Evolutionary conservation across 2,888 invertebrate species (phyloP).

Genomic region (Drosophila basisetae): DNA sequence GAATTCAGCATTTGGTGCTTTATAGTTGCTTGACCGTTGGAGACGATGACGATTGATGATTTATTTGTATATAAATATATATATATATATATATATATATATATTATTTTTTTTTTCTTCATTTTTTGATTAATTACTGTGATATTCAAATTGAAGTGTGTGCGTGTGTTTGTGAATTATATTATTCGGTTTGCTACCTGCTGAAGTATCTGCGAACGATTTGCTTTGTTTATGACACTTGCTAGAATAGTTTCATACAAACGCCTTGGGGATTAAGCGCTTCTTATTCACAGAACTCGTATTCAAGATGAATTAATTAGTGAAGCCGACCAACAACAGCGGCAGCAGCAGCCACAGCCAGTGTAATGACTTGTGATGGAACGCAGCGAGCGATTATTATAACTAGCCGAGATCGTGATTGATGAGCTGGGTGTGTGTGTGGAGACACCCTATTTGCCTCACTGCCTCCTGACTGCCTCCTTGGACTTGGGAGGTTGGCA

Average conservation of each 20-base stretch:
- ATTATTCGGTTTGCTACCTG: slow-evolving; percentile 51
- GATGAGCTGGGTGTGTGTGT: slow-evolving; percentile 64
- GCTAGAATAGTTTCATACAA: slow-evolving; percentile 52
- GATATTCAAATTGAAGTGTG: slow-evolving; percentile 78
- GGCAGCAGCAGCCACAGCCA: slow-evolving; percentile 9
- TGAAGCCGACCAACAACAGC: slow-evolving; percentile 33
- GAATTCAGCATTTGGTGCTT: slow-evolving; percentile 60
- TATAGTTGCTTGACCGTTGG: slow-evolving; percentile 77
- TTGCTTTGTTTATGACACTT: slow-evolving; percentile 60
- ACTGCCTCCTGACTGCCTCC: slow-evolving; percentile 19
- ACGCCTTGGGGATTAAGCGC: slow-evolving; percentile 37
- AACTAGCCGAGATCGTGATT: slow-evolving; percentile 60
- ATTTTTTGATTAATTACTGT: slow-evolving; percentile 75
- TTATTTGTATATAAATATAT: slow-evolving; percentile 63
- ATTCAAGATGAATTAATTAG: slow-evolving; percentile 75
- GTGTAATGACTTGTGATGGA: slow-evolving; percentile 44
- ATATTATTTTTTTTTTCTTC: slow-evolving; percentile 20
- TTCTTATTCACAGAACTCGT: slow-evolving; percentile 29
- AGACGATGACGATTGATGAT: slow-evolving; percentile 74
- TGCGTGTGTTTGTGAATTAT: slow-evolving; percentile 53
- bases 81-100: slow-evolving; percentile 58
- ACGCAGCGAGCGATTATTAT: slow-evolving; percentile 46
- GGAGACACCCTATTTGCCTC: slow-evolving; percentile 31
- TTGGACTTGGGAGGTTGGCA: slow-evolving; percentile 10
- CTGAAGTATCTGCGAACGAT: slow-evolving; percentile 36